Evolutionary conservation across 2,888 invertebrate genomes (phyloP).

Genomic region (Drosophila robusta): DNA sequence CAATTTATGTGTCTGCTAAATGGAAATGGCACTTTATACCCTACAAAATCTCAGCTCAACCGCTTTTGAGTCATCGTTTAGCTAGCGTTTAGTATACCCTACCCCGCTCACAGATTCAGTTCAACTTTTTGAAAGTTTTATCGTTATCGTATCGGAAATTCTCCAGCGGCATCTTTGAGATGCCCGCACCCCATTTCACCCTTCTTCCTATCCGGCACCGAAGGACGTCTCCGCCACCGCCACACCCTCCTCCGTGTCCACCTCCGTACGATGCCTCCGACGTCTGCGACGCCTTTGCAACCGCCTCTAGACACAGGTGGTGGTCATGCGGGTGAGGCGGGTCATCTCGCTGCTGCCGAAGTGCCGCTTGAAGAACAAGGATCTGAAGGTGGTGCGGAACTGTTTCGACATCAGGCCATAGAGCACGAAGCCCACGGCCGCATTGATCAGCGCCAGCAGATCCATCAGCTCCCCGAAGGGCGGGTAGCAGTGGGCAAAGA

Average conservation of each 20-base stretch:
- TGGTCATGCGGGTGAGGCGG: slow-evolving; percentile 83
- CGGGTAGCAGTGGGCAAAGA: slow-evolving; percentile 92
- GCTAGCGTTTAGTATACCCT: slow-evolving; percentile 22
- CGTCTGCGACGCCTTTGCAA: background rate
- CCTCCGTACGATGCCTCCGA: background rate
- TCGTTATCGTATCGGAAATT: slow-evolving; percentile 25
- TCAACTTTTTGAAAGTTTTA: slow-evolving; percentile 51
- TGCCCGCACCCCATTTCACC: slow-evolving; percentile 1
- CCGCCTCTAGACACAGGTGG: slow-evolving; percentile 82
- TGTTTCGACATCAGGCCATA: slow-evolving; percentile 98
- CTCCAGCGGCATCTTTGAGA: slow-evolving; percentile 31
- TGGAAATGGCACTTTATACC: slow-evolving; percentile 40
- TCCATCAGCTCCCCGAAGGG: slow-evolving; percentile 95
- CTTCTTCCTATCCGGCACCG: background rate
- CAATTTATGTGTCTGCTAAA: slow-evolving; percentile 18
- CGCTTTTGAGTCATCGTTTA: slow-evolving; percentile 8
- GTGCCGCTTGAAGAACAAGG: slow-evolving; percentile 90
- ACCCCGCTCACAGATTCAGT: slow-evolving; percentile 48
- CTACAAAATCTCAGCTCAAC: slow-evolving; percentile 29
- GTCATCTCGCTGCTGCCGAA: slow-evolving; percentile 85
- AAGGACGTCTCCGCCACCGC: background rate
- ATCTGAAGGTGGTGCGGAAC: slow-evolving; percentile 92
- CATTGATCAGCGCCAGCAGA: slow-evolving; percentile 94
- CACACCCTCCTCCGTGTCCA: background rate
- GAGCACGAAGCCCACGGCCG: slow-evolving; percentile 96